Evolutionary conservation across 2,113 vertebrate species (phyloP).

Genomic region (Gobiocypris rarus): DNA sequence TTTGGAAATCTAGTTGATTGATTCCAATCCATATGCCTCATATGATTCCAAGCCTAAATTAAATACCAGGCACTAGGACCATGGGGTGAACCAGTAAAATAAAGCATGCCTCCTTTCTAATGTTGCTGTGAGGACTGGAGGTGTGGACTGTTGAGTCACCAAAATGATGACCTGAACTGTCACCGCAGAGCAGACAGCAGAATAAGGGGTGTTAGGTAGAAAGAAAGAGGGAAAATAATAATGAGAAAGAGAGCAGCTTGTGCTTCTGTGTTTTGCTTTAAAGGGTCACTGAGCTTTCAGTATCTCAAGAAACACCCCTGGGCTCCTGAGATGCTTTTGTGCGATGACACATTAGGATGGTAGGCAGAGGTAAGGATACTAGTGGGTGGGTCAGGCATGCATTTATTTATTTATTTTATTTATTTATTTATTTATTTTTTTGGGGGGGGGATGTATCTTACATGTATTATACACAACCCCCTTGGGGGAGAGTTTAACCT

Average conservation of each 20-base stretch:
- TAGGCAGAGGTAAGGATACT: slow-evolving; percentile 14
- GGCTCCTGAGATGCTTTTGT: neutral
- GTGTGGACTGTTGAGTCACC: slow-evolving; percentile 55
- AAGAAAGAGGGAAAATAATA: neutral
- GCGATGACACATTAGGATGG: slow-evolving; percentile 20
- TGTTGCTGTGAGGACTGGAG: slow-evolving; percentile 43
- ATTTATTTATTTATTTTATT: too few species aligned
- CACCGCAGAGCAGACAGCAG: slow-evolving; percentile 18
- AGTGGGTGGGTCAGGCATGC: neutral
- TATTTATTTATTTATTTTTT: too few species aligned
- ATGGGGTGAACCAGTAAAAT: slow-evolving; percentile 16
- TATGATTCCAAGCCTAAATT: neutral
- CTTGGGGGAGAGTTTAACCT: slow-evolving; percentile 10
- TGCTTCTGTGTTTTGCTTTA: neutral
- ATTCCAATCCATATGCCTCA: neutral
- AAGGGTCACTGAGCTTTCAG: slow-evolving; percentile 20
- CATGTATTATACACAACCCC: neutral
- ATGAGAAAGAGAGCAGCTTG: neutral
- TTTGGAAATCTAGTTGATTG: neutral
- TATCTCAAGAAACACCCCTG: slow-evolving; percentile 14
- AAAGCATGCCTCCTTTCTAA: neutral
- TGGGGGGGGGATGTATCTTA: too few species aligned
- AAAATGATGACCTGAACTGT: slow-evolving; percentile 41
- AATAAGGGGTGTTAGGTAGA: slow-evolving; percentile 11
- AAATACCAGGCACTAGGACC: slow-evolving; percentile 42